Percentiles rank a stretch among this genome's conserved stretches.
Conservation (phyloP, 2,797 vertebrate species). For the Oreochromis mossambicus region DNA sequence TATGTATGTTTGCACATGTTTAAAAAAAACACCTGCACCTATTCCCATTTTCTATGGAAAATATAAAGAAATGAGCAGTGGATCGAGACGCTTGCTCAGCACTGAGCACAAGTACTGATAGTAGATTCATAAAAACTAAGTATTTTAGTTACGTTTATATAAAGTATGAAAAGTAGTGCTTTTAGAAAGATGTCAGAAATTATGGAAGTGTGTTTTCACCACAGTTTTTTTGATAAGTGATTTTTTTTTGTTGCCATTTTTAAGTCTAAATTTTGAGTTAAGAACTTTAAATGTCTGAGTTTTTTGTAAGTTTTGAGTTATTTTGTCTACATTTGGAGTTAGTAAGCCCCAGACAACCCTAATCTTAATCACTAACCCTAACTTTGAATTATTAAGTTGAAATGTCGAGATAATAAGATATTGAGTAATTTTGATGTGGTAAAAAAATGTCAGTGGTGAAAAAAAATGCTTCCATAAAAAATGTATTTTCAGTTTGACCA, state of each 20-base stretch:
- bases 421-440: not conserved
- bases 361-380: not conserved
- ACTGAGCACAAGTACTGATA: not conserved
- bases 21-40: not conserved
- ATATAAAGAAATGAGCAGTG: not conserved
- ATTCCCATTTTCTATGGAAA: not conserved
- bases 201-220: not conserved
- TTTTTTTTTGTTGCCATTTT: not conserved
- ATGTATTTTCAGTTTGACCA: not conserved
- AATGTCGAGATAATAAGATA: not conserved
- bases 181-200: not conserved
- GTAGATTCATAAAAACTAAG: not conserved
- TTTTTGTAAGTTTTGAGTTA: not conserved
- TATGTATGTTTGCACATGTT: not conserved
- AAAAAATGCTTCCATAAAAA: not conserved
- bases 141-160: not conserved
- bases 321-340: not conserved
- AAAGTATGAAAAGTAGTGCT: not conserved
- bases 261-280: not conserved
- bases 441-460: fast-evolving
- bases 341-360: not conserved
- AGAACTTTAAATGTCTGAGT: not conserved
- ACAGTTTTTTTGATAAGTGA: not conserved
- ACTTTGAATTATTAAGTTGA: not conserved
- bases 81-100: not conserved